Evolutionary conservation across 1,140 invertebrate genomes (phyloP), one percentile per base, ranked within the genome.

Genomic region (Tetragonula clypearis): DNA sequence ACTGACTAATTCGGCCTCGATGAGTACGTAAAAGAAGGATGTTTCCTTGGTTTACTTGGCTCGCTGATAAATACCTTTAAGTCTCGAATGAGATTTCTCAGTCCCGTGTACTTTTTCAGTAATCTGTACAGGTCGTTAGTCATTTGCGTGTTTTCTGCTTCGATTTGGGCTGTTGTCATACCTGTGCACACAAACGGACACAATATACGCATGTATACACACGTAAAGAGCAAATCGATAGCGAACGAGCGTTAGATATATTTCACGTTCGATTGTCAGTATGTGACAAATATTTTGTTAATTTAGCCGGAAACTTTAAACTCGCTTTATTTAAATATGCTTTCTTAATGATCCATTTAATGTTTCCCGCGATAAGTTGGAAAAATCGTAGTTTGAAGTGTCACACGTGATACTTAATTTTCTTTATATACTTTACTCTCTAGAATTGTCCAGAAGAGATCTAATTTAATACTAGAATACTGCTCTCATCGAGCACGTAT

Each of bases 101-200:
- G 95, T 69, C 98, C 98, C 11, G 97, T 97, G 93, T 99, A 99
- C 93, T 98, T 98, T 94, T 98, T 99, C 76, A 99, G 94, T 76
- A 98, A 95, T 91, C 98, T 96, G 93, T 99, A 99, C 72, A 99
- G 95, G 93, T 99, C 98, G 93, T 98, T 99, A 87, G 98, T 98
- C 96, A 99, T 97, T 94, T 98, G 98, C n/a, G 98, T 98, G 92
- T 99, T 99, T 94, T 99, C 98, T 15, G 97, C 96, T 93, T 98
- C 97, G 88, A 99, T 98, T 94, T 98, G 98, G n/a, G 97, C 97
- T 66, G 97, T 98, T 80, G 97, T 98, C 97, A 98, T 98, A 94
- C 97, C 98, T 98, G 95, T 72, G 96, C 96, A 86, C 85, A 89
- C 14, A 68, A 82, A 77, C 17, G 55, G 56, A 74, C 17, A 15